These are phyloP conservation scores for Caenorhabditis sp. DNA, from an alignment of 2,888 invertebrate species.

Conservation along the genomic window DNA sequence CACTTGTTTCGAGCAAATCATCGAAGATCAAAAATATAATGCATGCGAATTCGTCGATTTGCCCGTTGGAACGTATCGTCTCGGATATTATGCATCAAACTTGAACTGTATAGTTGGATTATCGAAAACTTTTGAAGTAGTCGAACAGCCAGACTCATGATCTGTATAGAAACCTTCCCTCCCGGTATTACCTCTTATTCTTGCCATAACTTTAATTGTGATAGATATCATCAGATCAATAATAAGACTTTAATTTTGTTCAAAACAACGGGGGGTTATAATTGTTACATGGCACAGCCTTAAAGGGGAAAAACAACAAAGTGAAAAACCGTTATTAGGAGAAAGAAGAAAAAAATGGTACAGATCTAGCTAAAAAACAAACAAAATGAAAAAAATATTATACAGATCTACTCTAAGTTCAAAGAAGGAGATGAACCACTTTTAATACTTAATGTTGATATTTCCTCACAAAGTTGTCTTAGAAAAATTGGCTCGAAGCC, in stretches of 20 bases:
- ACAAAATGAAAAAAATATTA: background rate
- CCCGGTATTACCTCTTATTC: background rate
- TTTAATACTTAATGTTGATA: background rate
- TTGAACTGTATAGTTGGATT: conserved; percentile 49
- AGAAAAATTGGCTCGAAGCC: background rate
- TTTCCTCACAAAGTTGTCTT: background rate
- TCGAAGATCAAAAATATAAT: conserved; percentile 29
- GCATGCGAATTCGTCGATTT: conserved; percentile 57
- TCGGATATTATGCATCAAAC: conserved; percentile 48
- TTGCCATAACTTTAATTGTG: background rate
- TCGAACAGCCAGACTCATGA: conserved; percentile 20
- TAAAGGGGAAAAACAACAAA: background rate
- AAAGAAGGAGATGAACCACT: background rate
- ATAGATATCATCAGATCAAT: background rate
- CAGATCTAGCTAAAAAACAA: background rate
- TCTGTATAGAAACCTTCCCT: background rate
- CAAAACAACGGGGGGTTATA: no score
- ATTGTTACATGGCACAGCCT: no score
- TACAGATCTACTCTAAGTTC: background rate
- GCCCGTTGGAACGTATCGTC: conserved; percentile 55
- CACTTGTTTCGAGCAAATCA: conserved; percentile 41
- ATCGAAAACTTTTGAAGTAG: conserved; percentile 42
- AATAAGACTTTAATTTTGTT: background rate
- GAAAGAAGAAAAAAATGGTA: background rate
- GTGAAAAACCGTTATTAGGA: background rate